phyloP scores from a whole-genome alignment of 2,888 invertebrate species.

The Taenaris catops region DNA sequence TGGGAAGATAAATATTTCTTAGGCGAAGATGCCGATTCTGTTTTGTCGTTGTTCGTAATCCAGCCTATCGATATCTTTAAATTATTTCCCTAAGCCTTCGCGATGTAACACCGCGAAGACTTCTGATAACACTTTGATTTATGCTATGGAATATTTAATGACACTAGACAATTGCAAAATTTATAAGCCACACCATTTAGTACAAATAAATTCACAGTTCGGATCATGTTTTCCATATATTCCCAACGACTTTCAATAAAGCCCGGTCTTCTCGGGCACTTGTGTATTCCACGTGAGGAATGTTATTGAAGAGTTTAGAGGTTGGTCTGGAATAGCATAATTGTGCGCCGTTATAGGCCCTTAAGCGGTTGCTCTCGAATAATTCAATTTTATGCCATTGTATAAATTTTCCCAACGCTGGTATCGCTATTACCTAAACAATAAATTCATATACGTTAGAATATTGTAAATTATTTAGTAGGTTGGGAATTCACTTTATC shows the following conservation, averaged over 20 bases:
- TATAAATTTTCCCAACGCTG: slow-evolving; percentile 21
- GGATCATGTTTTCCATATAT: slow-evolving; percentile 61
- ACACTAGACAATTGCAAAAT: slow-evolving; percentile 74
- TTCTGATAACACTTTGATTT: slow-evolving; percentile 73
- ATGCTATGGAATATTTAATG: slow-evolving; percentile 71
- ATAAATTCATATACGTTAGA: slow-evolving; percentile 14
- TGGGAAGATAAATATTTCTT: slow-evolving; percentile 27
- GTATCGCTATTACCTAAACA: slow-evolving; percentile 9
- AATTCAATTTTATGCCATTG: slow-evolving; percentile 24
- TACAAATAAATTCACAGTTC: slow-evolving; percentile 70
- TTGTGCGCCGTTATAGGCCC: slow-evolving; percentile 20
- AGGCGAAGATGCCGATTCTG: slow-evolving; percentile 31
- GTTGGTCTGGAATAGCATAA: slow-evolving; percentile 23
- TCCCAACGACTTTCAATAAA: slow-evolving; percentile 45
- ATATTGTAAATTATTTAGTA: slow-evolving; percentile 2
- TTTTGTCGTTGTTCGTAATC: slow-evolving; percentile 36
- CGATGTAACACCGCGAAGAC: slow-evolving; percentile 60
- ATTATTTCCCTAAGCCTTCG: slow-evolving; percentile 60
- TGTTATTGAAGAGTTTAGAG: slow-evolving; percentile 25
- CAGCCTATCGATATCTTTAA: slow-evolving; percentile 59
- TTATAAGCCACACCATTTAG: slow-evolving; percentile 64
- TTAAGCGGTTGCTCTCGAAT: slow-evolving; percentile 22
- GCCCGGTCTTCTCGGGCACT: slow-evolving; percentile 41
- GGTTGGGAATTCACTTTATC: not conserved
- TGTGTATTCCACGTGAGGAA: slow-evolving; percentile 51